Percentiles rank a stretch among this genome's conserved stretches.
These are phyloP conservation scores for Dromaius novaehollandiae DNA, from an alignment of 2,113 vertebrate species.

Conservation along the genomic window DNA sequence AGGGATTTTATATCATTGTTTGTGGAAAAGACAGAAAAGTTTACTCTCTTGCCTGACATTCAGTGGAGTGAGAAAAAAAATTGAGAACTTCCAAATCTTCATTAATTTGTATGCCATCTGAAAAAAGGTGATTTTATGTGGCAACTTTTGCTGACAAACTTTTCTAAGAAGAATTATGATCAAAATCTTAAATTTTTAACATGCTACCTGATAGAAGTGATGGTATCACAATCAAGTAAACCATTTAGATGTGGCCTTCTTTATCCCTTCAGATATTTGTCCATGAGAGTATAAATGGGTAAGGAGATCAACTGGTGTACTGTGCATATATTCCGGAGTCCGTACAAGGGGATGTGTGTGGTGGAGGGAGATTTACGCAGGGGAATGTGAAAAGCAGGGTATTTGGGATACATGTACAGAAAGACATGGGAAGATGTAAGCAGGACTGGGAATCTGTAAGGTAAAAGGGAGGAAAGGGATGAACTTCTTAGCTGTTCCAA, in stretches of 20 bases:
- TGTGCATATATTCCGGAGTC: background rate
- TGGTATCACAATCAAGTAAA: background rate
- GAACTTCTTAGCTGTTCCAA: background rate
- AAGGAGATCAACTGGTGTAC: background rate
- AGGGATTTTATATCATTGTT: background rate
- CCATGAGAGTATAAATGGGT: background rate
- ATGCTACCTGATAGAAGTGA: background rate
- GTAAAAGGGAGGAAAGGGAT: background rate
- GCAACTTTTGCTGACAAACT: background rate
- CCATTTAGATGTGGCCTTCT: background rate
- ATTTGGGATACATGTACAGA: background rate
- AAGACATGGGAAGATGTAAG: slow-evolving; percentile 34
- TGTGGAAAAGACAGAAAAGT: background rate
- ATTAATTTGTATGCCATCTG: background rate
- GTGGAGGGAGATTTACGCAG: background rate
- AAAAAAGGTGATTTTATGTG: background rate
- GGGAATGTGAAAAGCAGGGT: background rate
- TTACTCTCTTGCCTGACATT: background rate
- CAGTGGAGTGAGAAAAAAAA: background rate
- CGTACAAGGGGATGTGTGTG: background rate
- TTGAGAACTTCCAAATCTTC: background rate
- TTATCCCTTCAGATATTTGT: background rate
- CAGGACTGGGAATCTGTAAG: background rate
- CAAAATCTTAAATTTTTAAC: background rate
- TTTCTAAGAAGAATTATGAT: background rate